A percentile compares a stretch with the other conserved stretches of the same genome.
Evolutionary conservation across 2,797 vertebrate species (phyloP).

Genomic region (Eptatretus atami): DNA sequence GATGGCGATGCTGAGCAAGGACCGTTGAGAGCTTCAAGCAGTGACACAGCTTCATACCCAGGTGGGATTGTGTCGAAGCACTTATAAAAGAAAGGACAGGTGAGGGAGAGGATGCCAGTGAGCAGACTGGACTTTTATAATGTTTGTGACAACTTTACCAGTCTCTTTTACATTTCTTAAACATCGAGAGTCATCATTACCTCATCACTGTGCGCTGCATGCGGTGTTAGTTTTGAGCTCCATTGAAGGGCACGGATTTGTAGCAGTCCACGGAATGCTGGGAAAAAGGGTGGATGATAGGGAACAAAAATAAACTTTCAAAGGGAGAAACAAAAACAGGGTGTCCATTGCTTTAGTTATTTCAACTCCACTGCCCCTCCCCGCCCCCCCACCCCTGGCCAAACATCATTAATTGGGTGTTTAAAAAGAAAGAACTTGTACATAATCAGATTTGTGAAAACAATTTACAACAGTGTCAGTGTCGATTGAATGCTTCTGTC

Average conservation of each 20-base stretch:
- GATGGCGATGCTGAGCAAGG: slow-evolving; percentile 38
- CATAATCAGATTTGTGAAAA: too few species aligned
- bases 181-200: neutral
- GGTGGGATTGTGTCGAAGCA: slow-evolving; percentile 68
- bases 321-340: too few species aligned
- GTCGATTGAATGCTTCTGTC: too few species aligned
- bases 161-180: neutral
- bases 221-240: slow-evolving; percentile 10
- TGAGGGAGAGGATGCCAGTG: neutral
- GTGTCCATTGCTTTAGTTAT: too few species aligned
- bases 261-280: slow-evolving; percentile 78
- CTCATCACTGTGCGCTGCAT: neutral
- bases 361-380: too few species aligned
- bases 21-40: slow-evolving; percentile 77
- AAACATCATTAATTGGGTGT: too few species aligned
- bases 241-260: slow-evolving; percentile 95
- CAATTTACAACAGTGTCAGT: too few species aligned
- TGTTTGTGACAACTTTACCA: too few species aligned
- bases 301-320: neutral
- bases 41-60: slow-evolving; percentile 68
- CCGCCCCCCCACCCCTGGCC: too few species aligned
- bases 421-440: too few species aligned
- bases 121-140: too few species aligned
- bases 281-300: rapidly evolving
- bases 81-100: slow-evolving; percentile 16